Evolutionary conservation across 2,888 invertebrate species (phyloP).

Genomic region (Heliconius erato): DNA sequence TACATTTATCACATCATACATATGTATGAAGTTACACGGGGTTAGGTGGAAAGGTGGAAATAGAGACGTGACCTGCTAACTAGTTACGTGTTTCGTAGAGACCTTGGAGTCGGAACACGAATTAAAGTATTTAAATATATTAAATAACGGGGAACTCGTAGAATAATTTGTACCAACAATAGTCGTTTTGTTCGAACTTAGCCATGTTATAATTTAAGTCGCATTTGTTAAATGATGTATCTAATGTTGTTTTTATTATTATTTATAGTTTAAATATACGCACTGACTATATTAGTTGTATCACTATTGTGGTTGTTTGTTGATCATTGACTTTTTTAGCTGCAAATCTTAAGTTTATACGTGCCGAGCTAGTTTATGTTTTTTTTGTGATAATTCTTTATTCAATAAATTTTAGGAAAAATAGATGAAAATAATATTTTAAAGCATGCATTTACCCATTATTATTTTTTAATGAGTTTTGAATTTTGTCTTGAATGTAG

Average conservation of each 20-base stretch:
- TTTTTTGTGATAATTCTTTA: too few relatives aligned
- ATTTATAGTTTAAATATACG: neutral
- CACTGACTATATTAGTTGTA: too few relatives aligned
- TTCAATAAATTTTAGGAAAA: too few relatives aligned
- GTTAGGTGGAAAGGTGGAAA: neutral
- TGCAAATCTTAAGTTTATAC: too few relatives aligned
- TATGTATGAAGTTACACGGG: slow-evolving; percentile 3
- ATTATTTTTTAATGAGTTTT: too few relatives aligned
- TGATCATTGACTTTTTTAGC: too few relatives aligned
- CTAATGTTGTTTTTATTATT: neutral
- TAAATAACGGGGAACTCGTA: neutral
- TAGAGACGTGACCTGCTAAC: slow-evolving; percentile 2
- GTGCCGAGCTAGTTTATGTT: neutral
- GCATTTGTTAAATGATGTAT: neutral
- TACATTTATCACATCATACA: slow-evolving; percentile 10
- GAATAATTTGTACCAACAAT: neutral
- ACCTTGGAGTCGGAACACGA: neutral
- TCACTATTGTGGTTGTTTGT: too few relatives aligned
- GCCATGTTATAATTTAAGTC: neutral
- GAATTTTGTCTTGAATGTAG: too few relatives aligned
- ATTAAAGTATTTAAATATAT: slow-evolving; percentile 3
- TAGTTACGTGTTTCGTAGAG: neutral
- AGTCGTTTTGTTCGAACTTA: too few relatives aligned
- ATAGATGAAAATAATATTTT: too few relatives aligned
- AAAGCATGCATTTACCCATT: too few relatives aligned